A percentile compares a stretch with the other conserved stretches of the same genome.
Conservation (phyloP, 2,797 vertebrate genomes). For the Sebastes alutus region DNA sequence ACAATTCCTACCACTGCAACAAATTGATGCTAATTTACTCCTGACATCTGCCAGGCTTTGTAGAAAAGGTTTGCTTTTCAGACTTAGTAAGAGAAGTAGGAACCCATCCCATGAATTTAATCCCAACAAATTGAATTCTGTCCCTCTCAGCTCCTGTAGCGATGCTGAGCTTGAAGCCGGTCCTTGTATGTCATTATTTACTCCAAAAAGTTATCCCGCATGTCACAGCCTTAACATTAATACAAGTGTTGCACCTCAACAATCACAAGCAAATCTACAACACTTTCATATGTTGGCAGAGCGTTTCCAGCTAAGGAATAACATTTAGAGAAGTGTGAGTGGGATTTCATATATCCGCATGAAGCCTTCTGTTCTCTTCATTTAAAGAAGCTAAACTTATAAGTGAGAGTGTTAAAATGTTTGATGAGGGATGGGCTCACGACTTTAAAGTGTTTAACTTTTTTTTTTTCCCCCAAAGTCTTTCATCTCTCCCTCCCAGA, state of each 20-base stretch:
- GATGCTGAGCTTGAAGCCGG: not conserved
- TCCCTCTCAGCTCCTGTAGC: not conserved
- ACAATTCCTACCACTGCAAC: not conserved
- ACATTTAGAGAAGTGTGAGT: slow-evolving; percentile 15
- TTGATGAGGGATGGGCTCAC: slow-evolving; percentile 58
- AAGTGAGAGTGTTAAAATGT: slow-evolving; percentile 62
- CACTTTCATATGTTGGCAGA: slow-evolving; percentile 15
- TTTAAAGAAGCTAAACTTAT: slow-evolving; percentile 37
- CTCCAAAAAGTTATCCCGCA: not conserved
- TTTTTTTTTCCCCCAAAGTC: slow-evolving; percentile 32
- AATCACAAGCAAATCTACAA: slow-evolving; percentile 46
- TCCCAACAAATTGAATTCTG: not conserved
- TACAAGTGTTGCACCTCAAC: slow-evolving; percentile 3
- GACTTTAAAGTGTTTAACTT: slow-evolving; percentile 54
- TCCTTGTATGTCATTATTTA: not conserved
- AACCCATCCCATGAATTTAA: not conserved
- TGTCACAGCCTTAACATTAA: not conserved
- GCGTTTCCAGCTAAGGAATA: slow-evolving; percentile 12
- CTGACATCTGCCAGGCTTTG: not conserved
- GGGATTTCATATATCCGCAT: slow-evolving; percentile 38
- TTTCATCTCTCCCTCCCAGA: slow-evolving; percentile 66
- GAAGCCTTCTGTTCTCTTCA: slow-evolving; percentile 44
- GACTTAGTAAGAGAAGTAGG: not conserved
- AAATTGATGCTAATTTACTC: not conserved
- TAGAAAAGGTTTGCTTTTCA: not conserved